A percentile compares a stretch with the other conserved stretches of the same genome.
These are phyloP conservation scores for Ophion slaviceki DNA, from an alignment of 2,888 invertebrate species.

Conservation along the genomic window DNA sequence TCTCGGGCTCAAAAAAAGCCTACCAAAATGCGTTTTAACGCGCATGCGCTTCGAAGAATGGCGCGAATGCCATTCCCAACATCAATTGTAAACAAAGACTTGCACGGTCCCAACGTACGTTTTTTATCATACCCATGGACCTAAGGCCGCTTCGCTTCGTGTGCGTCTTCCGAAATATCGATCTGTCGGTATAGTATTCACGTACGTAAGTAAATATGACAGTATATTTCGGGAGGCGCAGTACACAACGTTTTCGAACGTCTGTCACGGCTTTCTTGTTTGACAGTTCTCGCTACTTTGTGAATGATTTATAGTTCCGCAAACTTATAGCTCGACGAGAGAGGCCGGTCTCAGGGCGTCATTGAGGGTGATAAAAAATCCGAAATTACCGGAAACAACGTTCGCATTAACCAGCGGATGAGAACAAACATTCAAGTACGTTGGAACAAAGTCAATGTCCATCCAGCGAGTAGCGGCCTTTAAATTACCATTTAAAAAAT, in stretches of 20 bases:
- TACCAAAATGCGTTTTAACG: too few species aligned
- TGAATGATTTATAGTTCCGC: background rate
- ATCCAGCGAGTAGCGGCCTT: background rate
- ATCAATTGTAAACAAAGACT: background rate
- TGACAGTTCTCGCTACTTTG: background rate
- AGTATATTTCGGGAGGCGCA: background rate
- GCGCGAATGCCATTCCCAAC: background rate
- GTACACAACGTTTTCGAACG: background rate
- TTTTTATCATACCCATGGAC: background rate
- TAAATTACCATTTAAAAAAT: background rate
- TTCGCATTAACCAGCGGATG: background rate
- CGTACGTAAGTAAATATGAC: background rate
- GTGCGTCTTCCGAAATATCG: background rate
- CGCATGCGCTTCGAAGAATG: background rate
- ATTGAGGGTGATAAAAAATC: background rate
- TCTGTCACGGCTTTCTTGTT: background rate
- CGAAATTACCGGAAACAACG: background rate
- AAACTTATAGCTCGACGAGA: too few species aligned
- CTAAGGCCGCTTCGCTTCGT: background rate
- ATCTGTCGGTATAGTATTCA: background rate
- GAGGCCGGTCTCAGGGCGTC: background rate
- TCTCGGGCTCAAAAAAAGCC: too few species aligned
- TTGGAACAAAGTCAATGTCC: background rate
- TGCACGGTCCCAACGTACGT: background rate
- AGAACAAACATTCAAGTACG: background rate